Conservation (phyloP, 2,113 vertebrate genomes). For the Lonchura striata region DNA sequence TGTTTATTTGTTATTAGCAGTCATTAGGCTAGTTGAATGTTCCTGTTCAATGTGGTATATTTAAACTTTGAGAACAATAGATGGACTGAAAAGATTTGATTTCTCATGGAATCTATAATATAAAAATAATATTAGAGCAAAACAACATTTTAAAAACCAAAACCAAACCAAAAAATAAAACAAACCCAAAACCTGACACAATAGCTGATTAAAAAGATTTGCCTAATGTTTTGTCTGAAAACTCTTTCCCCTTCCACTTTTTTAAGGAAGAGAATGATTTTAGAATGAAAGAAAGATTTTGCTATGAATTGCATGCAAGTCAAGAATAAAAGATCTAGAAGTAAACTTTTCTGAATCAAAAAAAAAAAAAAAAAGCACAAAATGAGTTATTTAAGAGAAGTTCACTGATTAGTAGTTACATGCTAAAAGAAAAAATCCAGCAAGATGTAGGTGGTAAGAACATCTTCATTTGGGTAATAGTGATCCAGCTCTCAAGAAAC, state of each 20-base stretch:
- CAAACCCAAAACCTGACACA: background rate
- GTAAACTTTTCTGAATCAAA: background rate
- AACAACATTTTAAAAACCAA: background rate
- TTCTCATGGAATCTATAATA: background rate
- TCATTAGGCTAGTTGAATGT: background rate
- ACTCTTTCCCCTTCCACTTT: background rate
- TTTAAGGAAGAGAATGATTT: background rate
- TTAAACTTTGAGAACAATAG: background rate
- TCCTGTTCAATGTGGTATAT: background rate
- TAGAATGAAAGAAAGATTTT: background rate
- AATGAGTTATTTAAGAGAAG: background rate
- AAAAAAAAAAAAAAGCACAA: background rate
- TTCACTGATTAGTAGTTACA: background rate
- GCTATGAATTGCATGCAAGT: background rate
- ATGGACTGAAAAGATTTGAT: background rate
- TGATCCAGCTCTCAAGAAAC: background rate
- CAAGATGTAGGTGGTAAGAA: background rate
- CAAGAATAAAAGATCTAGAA: background rate
- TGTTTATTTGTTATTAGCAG: background rate
- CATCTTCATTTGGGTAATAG: background rate
- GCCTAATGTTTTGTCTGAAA: background rate
- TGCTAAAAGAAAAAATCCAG: background rate
- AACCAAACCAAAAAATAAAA: background rate
- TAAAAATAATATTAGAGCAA: background rate
- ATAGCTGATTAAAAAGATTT: background rate